Base-by-base conservation (phyloP, 2,888 invertebrate genomes). In the Acanthoscelides obtectus region DNA sequence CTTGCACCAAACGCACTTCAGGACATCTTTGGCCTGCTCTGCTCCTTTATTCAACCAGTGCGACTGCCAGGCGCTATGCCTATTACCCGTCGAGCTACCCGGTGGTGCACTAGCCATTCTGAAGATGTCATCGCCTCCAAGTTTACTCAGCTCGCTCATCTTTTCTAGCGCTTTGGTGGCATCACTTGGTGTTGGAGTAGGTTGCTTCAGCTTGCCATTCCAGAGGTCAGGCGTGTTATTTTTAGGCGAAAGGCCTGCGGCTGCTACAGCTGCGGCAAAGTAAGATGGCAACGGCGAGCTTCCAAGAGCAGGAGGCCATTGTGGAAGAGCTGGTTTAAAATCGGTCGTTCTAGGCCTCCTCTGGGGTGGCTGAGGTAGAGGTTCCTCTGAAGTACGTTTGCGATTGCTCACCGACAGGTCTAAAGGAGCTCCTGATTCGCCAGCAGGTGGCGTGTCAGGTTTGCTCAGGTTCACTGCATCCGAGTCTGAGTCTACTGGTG, bases 1-100 rank as follows among this genome's bases (percentile, higher is more conserved):
- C 84, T 98, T 97, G 86, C 98, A 98, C 95, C 98, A 98, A 65
- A 98, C 98, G 85, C 98, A 98, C 84, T 98, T 96, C 45, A 98
- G 90, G 27, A 98, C 98, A 83, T 98, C 97, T 85, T 96, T 95
- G 20, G 97, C 97, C 81, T 95, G 96, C 80, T 96, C 96, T 1
- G 97, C 96, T 6, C 96, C 97, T 83, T 96, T 98, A 87, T 95
- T 98, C 71, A 98, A 87, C 98, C 98, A 98, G 84, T 98, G 98
- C 1, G 97, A 97, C 82, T 98, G 98, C 94, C 98, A 97, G 20
- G 97, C 96, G 77, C 94, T 95, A 84, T 95, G 95, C 1, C 95
- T 88, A 20, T 93, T 94, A 66, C 84, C 86, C 1, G 88, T 86
- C 1, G 88, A 87, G 65, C 87, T 88, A 8, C 86, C 86, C 17